Percentiles rank a stretch among this genome's conserved stretches.
Evolutionary conservation across 2,888 invertebrate genomes (phyloP).

Genomic region (Tiphia femorata): DNA sequence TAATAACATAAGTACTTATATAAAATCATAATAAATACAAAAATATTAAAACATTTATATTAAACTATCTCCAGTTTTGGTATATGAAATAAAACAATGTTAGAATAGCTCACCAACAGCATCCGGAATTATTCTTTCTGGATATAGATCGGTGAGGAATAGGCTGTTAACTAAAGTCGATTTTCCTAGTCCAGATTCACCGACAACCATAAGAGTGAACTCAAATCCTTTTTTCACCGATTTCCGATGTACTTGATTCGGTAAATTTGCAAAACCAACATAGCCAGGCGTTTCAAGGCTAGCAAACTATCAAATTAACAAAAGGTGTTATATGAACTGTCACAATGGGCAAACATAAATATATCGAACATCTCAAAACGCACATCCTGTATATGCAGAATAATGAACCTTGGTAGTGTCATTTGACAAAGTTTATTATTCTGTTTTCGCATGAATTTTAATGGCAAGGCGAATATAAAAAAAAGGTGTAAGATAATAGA

Average conservation of each 20-base stretch:
- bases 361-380: too few species aligned
- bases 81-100: neutral
- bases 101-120: conserved; percentile 78
- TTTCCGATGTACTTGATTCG: conserved; percentile 96
- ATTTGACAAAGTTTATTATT: neutral
- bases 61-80: too few species aligned
- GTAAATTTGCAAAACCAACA: conserved; percentile 93
- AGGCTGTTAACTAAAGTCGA: conserved; percentile 95
- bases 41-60: neutral
- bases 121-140: conserved; percentile 90
- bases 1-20: neutral
- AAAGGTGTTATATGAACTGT: neutral
- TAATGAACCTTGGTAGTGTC: too few species aligned
- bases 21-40: neutral
- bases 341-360: neutral
- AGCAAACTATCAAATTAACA: conserved; percentile 79
- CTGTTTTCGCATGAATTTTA: neutral
- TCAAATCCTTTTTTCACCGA: conserved; percentile 98
- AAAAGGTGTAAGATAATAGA: too few species aligned
- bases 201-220: conserved; percentile 97
- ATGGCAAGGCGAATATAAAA: neutral
- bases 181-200: conserved; percentile 91
- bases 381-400: too few species aligned
- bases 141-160: conserved; percentile 94
- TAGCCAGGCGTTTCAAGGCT: conserved; percentile 89